Evolutionary conservation across 2,113 vertebrate species (phyloP).

Genomic region (Pithys albifrons): DNA sequence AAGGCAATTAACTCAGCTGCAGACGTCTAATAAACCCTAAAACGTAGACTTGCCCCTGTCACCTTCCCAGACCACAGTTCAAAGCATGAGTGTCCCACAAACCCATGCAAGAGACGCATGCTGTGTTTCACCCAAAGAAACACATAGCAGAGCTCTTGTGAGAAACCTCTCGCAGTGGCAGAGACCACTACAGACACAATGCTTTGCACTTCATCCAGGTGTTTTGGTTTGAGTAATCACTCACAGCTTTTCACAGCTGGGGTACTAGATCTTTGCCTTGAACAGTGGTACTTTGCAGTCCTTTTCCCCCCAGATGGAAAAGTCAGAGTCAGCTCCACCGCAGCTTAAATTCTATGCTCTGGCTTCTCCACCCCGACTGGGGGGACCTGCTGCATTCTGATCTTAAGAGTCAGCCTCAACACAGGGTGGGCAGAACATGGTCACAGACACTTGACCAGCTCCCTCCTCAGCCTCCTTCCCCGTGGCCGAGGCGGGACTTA

Average conservation of each 20-base stretch:
- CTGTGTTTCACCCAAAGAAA: fast-evolving
- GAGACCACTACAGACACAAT: fast-evolving
- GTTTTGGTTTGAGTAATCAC: fast-evolving
- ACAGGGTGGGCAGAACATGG: background rate
- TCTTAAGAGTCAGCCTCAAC: background rate
- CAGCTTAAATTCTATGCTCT: background rate
- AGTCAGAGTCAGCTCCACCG: background rate
- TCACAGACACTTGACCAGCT: background rate
- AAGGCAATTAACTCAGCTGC: background rate
- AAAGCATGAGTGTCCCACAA: background rate
- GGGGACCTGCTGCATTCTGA: background rate
- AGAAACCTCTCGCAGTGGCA: background rate
- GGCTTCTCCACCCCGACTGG: background rate
- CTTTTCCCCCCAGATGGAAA: background rate
- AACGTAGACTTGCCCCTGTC: background rate
- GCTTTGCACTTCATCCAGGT: fast-evolving
- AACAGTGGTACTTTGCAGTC: background rate
- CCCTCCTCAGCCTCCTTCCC: background rate
- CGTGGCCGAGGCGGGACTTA: background rate
- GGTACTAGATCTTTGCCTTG: fast-evolving
- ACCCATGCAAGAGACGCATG: background rate
- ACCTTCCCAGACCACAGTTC: background rate
- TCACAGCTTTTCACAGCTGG: background rate
- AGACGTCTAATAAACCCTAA: background rate
- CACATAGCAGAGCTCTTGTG: fast-evolving